Base-by-base conservation (phyloP, 2,113 vertebrate genomes). In the Vidua chalybeata region DNA sequence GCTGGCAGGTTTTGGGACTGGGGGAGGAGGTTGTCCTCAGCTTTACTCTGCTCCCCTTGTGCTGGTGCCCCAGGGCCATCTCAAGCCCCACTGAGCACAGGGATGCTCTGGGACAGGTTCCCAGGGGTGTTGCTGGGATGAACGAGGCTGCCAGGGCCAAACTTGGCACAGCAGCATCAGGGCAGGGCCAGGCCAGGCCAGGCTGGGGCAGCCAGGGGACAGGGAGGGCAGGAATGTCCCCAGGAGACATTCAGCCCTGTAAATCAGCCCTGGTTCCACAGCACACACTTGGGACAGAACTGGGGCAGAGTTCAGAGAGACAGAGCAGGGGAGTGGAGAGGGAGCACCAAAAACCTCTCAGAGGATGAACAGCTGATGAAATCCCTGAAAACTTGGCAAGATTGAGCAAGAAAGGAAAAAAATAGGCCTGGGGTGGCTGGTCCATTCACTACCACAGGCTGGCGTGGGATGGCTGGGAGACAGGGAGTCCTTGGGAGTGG, bases 61-160 rank as follows among this genome's bases (percentile, higher is more conserved):
- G 39, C 33, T 64, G 27, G 0, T 39, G 8, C 10, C 30, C 27
- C 39, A 9, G 2, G 41, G 31, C 69, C 9, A 2, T 5, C 21
- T 17, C 0, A 0, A 73, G 33, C 19, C 31, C n/a, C 51, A 43
- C 11, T 0, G 0, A 59, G 48, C 0, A 0, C 2, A 1, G 54
- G 12, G 41, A 48, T 10, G 72, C 67, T 31, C 33, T 23, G 49
- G 54, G 37, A 43, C 37, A 41, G 73, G 64, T 5, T 69, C 14
- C 23, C 79, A 62, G 31, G 35, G 28, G 19, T 1, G 20, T 4
- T 3, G 13, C 61, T 49, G 35, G 66, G 37, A 43, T 43, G 71
- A 51, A 63, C 0, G 4, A 54, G 39, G 46, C 52, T 62, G n/a
- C 13, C 2, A 8, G 28, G 54, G 33, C 80, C 62, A 41, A 84